phyloP scores from a whole-genome alignment of 2,888 invertebrate species.

The Drosophila siamana region DNA sequence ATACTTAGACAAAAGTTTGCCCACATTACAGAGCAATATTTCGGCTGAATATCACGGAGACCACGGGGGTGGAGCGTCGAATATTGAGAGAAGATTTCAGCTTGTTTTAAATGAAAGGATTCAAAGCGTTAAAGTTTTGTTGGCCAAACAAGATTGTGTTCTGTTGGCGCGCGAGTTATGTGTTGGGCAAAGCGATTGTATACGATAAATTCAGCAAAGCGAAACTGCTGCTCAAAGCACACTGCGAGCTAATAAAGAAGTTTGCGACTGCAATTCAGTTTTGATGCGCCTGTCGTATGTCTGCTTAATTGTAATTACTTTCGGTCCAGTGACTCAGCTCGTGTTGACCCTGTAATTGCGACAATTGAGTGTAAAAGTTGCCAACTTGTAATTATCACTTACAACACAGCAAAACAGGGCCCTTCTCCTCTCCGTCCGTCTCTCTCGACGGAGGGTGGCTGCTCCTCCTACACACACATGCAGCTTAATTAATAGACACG shows the following conservation, averaged over 20 bases:
- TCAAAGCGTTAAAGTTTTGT: constrained; percentile 73
- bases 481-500: constrained; percentile 82
- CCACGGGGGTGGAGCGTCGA: no score
- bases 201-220: constrained; percentile 57
- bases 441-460: no score
- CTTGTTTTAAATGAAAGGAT: constrained; percentile 74
- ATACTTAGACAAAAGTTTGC: constrained; percentile 78
- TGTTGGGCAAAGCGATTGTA: constrained; percentile 55
- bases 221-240: constrained; percentile 30
- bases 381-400: constrained; percentile 80
- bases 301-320: constrained; percentile 74
- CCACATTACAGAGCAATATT: constrained; percentile 60
- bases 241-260: constrained; percentile 66
- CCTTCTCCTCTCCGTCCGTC: no score
- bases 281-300: constrained; percentile 46
- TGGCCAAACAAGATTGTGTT: constrained; percentile 48
- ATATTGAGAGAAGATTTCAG: constrained; percentile 12
- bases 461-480: constrained; percentile 23
- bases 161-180: constrained; percentile 43
- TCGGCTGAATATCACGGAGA: constrained; percentile 3
- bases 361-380: constrained; percentile 76
- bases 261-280: constrained; percentile 51
- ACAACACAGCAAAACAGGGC: constrained; percentile 64
- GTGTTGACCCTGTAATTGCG: constrained; percentile 61
- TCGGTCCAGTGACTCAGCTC: constrained; percentile 41